Percentiles rank a stretch among this genome's conserved stretches.
Evolutionary conservation across 2,797 vertebrate species (phyloP).

Genomic region (Neomorphus geoffroyi): DNA sequence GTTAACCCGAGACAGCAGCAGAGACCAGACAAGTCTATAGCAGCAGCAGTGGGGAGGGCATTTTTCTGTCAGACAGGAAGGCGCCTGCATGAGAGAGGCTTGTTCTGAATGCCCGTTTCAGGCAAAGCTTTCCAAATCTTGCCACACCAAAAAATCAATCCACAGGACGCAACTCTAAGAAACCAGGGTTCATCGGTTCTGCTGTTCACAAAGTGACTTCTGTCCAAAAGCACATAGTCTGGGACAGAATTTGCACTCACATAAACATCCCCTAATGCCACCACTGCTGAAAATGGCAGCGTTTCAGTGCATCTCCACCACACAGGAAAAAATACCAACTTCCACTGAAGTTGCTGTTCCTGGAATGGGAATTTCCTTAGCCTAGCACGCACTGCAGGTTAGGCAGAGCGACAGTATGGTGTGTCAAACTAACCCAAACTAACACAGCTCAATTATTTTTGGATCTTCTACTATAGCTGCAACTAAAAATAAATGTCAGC

Average conservation of each 20-base stretch:
- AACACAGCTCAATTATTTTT: neutral
- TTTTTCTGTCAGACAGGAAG: neutral
- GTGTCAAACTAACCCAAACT: neutral
- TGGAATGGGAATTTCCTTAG: neutral
- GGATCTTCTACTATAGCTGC: neutral
- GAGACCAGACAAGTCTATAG: neutral
- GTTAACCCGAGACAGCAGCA: neutral
- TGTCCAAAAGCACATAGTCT: neutral
- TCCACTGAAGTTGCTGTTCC: neutral
- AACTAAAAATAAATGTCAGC: constrained; percentile 14
- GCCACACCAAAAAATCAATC: neutral
- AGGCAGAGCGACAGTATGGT: neutral
- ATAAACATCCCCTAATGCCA: neutral
- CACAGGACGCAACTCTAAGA: neutral
- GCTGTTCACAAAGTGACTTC: neutral
- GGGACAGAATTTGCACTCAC: neutral
- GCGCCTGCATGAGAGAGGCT: neutral
- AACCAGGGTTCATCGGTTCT: fast-evolving
- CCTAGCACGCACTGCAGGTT: neutral
- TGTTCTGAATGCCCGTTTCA: neutral
- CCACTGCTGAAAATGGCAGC: neutral
- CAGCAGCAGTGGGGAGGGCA: neutral
- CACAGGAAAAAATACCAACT: neutral
- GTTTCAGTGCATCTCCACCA: neutral
- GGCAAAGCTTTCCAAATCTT: neutral